These are phyloP conservation scores for Notospermus geniculatus DNA, from an alignment of 1,140 invertebrate genomes.

Conservation along the genomic window DNA sequence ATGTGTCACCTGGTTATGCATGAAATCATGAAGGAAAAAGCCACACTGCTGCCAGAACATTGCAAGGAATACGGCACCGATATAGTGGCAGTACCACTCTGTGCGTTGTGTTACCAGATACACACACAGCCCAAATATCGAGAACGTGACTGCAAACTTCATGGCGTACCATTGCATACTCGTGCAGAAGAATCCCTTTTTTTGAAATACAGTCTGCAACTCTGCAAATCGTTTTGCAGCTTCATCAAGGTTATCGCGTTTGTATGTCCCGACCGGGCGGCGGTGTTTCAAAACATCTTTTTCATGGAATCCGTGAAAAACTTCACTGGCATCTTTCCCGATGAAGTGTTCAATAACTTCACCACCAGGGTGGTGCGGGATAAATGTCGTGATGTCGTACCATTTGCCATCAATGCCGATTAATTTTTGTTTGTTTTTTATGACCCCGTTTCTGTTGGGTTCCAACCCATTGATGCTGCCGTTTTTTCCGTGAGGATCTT, in stretches of 20 bases:
- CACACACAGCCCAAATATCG: not conserved
- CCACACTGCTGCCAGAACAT: conserved; percentile 22
- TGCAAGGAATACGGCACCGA: conserved; percentile 16
- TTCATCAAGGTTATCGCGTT: not conserved
- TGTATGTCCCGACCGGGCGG: conserved; percentile 16
- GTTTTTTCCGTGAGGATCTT: not conserved
- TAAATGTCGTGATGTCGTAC: conserved; percentile 22
- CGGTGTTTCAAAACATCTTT: conserved; percentile 15
- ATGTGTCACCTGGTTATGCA: conserved; percentile 12
- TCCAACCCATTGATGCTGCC: not conserved
- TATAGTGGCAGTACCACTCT: conserved; percentile 14
- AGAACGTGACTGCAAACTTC: conserved; percentile 13
- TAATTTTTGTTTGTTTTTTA: not conserved
- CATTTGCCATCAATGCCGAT: conserved; percentile 21
- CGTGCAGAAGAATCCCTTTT: conserved; percentile 17
- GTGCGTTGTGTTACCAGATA: not conserved
- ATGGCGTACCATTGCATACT: conserved; percentile 14
- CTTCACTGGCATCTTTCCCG: conserved; percentile 18
- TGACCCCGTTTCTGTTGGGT: not conserved
- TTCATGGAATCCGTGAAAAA: conserved; percentile 19
- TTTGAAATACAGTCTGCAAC: conserved; percentile 10
- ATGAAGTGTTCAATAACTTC: conserved; percentile 18
- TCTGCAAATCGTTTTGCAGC: conserved; percentile 6
- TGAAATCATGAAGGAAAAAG: conserved; percentile 20
- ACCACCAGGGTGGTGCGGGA: conserved; percentile 18